Base-by-base conservation (phyloP, 2,113 vertebrate species). In the Campylomormyrus numenius region DNA sequence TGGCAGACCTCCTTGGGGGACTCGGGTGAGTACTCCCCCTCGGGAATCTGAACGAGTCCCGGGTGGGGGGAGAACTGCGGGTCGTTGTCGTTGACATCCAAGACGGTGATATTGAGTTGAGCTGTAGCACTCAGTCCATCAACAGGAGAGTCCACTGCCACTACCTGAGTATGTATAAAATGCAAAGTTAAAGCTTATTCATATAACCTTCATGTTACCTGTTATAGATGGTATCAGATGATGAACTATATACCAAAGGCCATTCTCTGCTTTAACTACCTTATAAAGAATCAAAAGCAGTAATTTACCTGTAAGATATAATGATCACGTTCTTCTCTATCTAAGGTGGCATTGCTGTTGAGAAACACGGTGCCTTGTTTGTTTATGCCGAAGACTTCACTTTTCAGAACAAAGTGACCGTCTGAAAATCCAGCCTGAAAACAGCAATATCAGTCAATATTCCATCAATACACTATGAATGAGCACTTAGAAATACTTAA, bases 41-140 rank as follows among this genome's bases (percentile, higher is more conserved):
- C 96, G 0, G 53, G 87, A 66, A 94, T 7, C 0, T 0, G 24
- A 24, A 95, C 92, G 24, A 9, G 89, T 42, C 95, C 94, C 0
- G 95, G 92, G 90, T 96, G 92, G 9, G 27, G 58, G 0, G 93
- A 91, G 92, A 96, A 97, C 92, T 96, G 94, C 0, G 97, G 97
- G 89, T 95, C 94, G 90, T 97, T 96, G 91, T 97, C 97, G 0
- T 97, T 97, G 93, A 96, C 93, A 90, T 97, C 96, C 91, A 95
- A 91, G 90, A 97, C 88, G 5, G 92, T 95, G 92, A 97, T 87
- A 80, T 93, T 93, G 89, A 97, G 90, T 91, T 94, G 89, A 86
- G 96, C 93, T 0, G 95, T 96, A 90, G 96, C 92, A 45, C 3
- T 96, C 56, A 96, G 93, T 1, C 96, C 95, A 3, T 92, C 90